These are phyloP conservation scores for Dendrolimus kikuchii DNA, from an alignment of 1,140 invertebrate genomes.

Conservation along the genomic window DNA sequence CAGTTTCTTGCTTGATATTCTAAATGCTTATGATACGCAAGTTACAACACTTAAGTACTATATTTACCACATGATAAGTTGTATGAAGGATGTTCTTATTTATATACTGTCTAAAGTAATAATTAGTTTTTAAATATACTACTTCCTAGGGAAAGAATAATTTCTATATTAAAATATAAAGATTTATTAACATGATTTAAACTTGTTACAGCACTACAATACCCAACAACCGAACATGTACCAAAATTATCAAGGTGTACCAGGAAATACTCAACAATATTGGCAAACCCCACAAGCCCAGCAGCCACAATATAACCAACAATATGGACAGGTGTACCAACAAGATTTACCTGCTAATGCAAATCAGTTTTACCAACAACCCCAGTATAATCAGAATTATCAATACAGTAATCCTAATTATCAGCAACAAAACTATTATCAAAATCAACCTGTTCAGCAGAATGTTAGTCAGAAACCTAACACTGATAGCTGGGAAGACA, in stretches of 20 bases:
- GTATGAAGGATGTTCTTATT: too few species aligned
- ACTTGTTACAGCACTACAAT: slow-evolving; percentile 42
- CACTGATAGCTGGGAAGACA: slow-evolving; percentile 58
- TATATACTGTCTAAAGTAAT: too few species aligned
- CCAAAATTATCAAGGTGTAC: slow-evolving; percentile 34
- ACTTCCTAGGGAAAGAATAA: too few species aligned
- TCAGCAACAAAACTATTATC: slow-evolving; percentile 50
- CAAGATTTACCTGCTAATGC: slow-evolving; percentile 38
- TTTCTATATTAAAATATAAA: slow-evolving; percentile 1
- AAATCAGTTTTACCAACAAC: slow-evolving; percentile 48
- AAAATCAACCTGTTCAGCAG: slow-evolving; percentile 34
- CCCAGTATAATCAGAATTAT: slow-evolving; percentile 49
- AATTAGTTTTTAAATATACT: too few species aligned
- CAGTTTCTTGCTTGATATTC: too few species aligned
- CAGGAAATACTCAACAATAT: slow-evolving; percentile 31
- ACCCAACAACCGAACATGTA: slow-evolving; percentile 48
- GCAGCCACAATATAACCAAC: slow-evolving; percentile 41
- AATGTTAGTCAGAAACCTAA: slow-evolving; percentile 34
- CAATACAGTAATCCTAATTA: slow-evolving; percentile 27
- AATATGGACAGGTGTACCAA: slow-evolving; percentile 50
- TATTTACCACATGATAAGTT: too few species aligned
- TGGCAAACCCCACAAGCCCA: slow-evolving; percentile 33
- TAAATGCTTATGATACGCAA: too few species aligned
- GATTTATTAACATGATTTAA: not conserved
- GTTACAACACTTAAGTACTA: too few species aligned